phyloP scores from a whole-genome alignment of 2,797 vertebrate genomes.

The Tragelaphus eurycerus region DNA sequence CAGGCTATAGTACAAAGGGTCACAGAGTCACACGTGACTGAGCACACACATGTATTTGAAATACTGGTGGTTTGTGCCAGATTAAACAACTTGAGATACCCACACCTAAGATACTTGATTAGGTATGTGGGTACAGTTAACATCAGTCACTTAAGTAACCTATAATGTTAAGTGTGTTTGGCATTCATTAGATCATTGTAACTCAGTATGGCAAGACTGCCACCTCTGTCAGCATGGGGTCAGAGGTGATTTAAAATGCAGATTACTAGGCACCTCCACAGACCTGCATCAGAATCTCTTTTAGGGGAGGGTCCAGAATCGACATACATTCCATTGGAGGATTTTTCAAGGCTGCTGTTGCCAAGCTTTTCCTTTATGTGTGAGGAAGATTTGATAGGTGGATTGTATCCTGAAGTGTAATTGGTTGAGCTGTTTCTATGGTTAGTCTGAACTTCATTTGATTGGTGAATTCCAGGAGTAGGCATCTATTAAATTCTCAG shows the following conservation, averaged over 20 bases:
- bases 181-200: neutral
- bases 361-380: constrained; percentile 61
- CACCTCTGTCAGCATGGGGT: neutral
- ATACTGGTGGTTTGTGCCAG: neutral
- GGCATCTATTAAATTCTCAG: constrained; percentile 60
- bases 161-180: neutral
- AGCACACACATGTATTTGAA: neutral
- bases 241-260: neutral
- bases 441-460: constrained; percentile 12
- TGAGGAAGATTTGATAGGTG: constrained; percentile 72
- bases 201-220: neutral
- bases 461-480: constrained; percentile 68
- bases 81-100: neutral
- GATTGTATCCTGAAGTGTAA: constrained; percentile 57
- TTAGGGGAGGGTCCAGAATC: neutral
- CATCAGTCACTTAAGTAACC: neutral
- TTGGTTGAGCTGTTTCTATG: constrained; percentile 83
- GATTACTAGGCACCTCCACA: neutral
- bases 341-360: constrained; percentile 67
- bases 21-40: neutral
- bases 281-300: neutral
- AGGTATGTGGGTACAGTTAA: neutral
- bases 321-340: constrained; percentile 15
- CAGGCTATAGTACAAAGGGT: neutral
- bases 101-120: neutral